These are phyloP conservation scores for Aricia agestis DNA, from an alignment of 1,140 invertebrate species.

Conservation along the genomic window DNA sequence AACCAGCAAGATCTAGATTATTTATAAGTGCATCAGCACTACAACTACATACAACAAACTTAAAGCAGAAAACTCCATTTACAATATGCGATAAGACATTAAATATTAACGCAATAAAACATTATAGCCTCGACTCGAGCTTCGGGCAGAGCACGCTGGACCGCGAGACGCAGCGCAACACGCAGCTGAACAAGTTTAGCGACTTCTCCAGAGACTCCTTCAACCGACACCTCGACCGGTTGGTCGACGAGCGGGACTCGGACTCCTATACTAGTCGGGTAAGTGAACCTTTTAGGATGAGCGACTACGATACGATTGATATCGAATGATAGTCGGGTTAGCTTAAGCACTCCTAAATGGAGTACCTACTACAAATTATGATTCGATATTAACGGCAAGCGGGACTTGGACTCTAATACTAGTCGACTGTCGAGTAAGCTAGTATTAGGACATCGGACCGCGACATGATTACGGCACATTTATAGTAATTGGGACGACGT, in stretches of 20 bases:
- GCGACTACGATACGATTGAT: neutral
- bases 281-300: conserved; percentile 29
- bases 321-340: too few relatives aligned
- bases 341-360: too few relatives aligned
- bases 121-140: conserved; percentile 45
- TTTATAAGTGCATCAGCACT: neutral
- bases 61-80: neutral
- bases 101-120: conserved; percentile 1
- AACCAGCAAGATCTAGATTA: neutral
- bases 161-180: conserved; percentile 78
- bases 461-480: too few relatives aligned
- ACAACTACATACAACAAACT: neutral
- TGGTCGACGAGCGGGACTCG: conserved; percentile 58
- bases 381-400: too few relatives aligned
- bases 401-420: too few relatives aligned
- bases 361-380: too few relatives aligned
- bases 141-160: conserved; percentile 65
- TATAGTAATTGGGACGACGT: too few relatives aligned
- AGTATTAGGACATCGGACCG: too few relatives aligned
- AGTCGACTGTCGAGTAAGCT: too few relatives aligned
- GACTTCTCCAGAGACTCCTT: conserved; percentile 64
- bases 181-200: conserved; percentile 78
- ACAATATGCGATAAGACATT: neutral
- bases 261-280: conserved; percentile 60
- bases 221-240: conserved; percentile 61